Conservation (phyloP, 2,113 vertebrate genomes). For the Lophius piscatorius region DNA sequence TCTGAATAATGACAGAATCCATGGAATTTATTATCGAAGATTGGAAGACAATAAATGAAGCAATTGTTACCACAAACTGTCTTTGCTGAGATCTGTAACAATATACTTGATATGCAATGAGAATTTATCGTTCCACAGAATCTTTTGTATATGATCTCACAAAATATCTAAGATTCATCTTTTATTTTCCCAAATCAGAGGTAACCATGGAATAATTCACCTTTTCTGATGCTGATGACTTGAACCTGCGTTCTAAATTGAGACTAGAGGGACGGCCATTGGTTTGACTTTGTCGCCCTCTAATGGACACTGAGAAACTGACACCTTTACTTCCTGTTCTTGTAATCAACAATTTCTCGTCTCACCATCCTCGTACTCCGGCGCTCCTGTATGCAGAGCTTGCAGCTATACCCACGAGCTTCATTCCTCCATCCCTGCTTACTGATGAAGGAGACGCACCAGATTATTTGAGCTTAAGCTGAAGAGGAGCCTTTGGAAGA, state of each 20-base stretch:
- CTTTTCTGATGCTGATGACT: slow-evolving; percentile 16
- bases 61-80: too few species aligned
- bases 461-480: slow-evolving; percentile 13
- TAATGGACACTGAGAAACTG: slow-evolving; percentile 55
- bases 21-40: too few species aligned
- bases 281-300: slow-evolving; percentile 64
- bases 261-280: slow-evolving; percentile 27
- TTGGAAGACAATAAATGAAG: too few species aligned
- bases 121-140: too few species aligned
- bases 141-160: too few species aligned
- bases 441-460: slow-evolving; percentile 13
- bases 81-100: too few species aligned
- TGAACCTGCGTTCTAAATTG: slow-evolving; percentile 28
- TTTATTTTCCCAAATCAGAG: slow-evolving; percentile 45
- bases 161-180: too few species aligned
- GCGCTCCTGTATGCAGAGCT: slow-evolving; percentile 18
- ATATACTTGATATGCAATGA: too few species aligned
- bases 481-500: slow-evolving; percentile 7
- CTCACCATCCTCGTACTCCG: slow-evolving; percentile 18
- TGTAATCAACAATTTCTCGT: slow-evolving; percentile 23
- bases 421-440: slow-evolving; percentile 32
- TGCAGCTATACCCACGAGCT: slow-evolving; percentile 22
- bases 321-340: slow-evolving; percentile 33
- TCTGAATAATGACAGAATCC: too few species aligned
- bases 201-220: slow-evolving; percentile 58